Evolutionary conservation across 1,140 invertebrate genomes (phyloP).

Genomic region (Delia radicum): DNA sequence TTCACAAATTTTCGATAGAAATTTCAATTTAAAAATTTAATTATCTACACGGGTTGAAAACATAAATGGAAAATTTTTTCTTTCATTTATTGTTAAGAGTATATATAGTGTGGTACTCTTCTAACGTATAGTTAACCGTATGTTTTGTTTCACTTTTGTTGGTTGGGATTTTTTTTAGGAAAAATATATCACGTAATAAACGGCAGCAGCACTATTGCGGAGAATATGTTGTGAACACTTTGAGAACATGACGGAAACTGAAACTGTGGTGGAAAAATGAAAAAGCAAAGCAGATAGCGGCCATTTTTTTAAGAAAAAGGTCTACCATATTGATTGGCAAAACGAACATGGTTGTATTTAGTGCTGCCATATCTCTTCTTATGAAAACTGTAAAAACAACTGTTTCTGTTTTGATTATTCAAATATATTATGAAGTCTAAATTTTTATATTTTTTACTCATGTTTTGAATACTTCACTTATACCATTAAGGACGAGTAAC

Average conservation of each 20-base stretch:
- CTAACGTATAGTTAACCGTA: slow-evolving; percentile 13
- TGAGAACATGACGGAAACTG: slow-evolving; percentile 32
- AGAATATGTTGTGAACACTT: slow-evolving; percentile 11
- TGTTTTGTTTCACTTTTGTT: slow-evolving; percentile 19
- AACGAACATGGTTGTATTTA: not conserved
- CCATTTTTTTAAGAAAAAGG: not conserved
- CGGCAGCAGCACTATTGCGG: slow-evolving; percentile 4
- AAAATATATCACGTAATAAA: slow-evolving; percentile 20
- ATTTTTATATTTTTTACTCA: too few species aligned
- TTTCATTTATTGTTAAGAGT: not conserved
- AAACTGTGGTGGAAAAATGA: slow-evolving; percentile 18
- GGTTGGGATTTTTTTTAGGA: not conserved
- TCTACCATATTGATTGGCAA: not conserved
- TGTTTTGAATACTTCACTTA: too few species aligned
- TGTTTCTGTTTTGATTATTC: too few species aligned
- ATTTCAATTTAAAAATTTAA: slow-evolving; percentile 24
- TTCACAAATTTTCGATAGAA: slow-evolving; percentile 30
- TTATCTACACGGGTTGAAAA: not conserved
- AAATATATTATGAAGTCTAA: too few species aligned
- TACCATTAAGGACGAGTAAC: too few species aligned
- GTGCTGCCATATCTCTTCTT: too few species aligned
- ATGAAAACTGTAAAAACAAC: too few species aligned
- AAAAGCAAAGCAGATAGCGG: slow-evolving; percentile 4
- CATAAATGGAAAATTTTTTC: slow-evolving; percentile 27
- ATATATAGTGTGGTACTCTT: slow-evolving; percentile 21